Percentiles rank a stretch among this genome's conserved stretches.
phyloP scores from a whole-genome alignment of 2,797 vertebrate genomes.

The Sylvia borin region DNA sequence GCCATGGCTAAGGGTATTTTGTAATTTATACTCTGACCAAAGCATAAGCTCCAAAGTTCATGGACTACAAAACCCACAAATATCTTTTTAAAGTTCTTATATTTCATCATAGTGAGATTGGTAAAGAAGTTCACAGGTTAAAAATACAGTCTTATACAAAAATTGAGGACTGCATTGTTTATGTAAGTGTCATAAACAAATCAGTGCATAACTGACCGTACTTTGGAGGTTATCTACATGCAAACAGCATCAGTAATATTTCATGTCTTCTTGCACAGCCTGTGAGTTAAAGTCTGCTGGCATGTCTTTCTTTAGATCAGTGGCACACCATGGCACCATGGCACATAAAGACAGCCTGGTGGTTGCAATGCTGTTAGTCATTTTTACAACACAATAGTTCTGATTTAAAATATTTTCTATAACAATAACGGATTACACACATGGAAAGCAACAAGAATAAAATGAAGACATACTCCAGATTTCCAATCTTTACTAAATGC shows the following conservation, averaged over 20 bases:
- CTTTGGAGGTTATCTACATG: neutral
- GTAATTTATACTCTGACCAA: neutral
- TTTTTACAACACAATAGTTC: neutral
- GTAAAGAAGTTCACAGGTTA: neutral
- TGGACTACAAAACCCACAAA: neutral
- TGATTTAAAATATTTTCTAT: neutral
- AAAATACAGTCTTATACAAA: neutral
- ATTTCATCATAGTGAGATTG: neutral
- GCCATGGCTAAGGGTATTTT: neutral
- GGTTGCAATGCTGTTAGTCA: neutral
- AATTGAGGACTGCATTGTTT: neutral
- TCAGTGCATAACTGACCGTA: neutral
- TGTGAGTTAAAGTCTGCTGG: neutral
- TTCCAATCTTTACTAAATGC: neutral
- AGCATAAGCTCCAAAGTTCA: neutral
- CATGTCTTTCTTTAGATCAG: neutral
- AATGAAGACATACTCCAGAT: neutral
- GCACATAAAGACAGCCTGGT: neutral
- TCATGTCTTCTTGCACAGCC: neutral
- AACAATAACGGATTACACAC: neutral
- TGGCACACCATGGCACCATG: rapidly evolving
- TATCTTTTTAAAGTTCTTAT: neutral
- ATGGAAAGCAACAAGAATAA: neutral
- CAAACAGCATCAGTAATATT: neutral
- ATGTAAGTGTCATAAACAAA: neutral